These are phyloP conservation scores for Pteruthius melanotis DNA, from an alignment of 2,113 vertebrate genomes.

Conservation along the genomic window DNA sequence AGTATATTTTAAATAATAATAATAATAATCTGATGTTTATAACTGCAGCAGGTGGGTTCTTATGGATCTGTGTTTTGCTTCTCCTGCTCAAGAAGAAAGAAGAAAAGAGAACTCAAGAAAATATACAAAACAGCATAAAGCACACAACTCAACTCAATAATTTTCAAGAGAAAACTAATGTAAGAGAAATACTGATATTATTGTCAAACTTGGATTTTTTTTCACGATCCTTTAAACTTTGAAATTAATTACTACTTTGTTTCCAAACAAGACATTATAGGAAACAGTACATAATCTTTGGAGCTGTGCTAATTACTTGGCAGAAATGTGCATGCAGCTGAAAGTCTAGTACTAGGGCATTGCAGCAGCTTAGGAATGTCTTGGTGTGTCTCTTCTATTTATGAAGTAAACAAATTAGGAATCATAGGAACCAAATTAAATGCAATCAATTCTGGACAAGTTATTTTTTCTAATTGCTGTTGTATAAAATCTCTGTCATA, in stretches of 20 bases:
- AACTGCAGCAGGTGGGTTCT: conserved; percentile 9
- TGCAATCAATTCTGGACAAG: neutral
- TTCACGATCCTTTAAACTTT: neutral
- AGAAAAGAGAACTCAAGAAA: conserved; percentile 60
- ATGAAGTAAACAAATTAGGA: neutral
- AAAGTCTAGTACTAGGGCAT: neutral
- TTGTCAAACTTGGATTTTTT: neutral
- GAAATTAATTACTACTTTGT: neutral
- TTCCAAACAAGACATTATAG: neutral
- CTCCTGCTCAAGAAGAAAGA: conserved; percentile 57
- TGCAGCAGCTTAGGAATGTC: neutral
- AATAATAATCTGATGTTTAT: conserved; percentile 32
- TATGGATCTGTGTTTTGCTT: conserved; percentile 43
- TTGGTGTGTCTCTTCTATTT: neutral
- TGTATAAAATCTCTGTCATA: neutral
- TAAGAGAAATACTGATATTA: neutral
- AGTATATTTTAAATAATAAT: neutral
- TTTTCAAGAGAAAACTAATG: neutral
- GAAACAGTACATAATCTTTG: neutral
- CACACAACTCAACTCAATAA: neutral
- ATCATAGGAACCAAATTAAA: neutral
- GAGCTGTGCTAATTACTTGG: neutral
- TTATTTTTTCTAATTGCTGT: neutral
- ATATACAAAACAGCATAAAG: neutral
- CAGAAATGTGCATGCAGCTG: neutral